A percentile compares a stretch with the other conserved stretches of the same genome.
These are phyloP conservation scores for Pleuronectes platessa DNA, from an alignment of 2,113 vertebrate genomes.

Conservation along the genomic window DNA sequence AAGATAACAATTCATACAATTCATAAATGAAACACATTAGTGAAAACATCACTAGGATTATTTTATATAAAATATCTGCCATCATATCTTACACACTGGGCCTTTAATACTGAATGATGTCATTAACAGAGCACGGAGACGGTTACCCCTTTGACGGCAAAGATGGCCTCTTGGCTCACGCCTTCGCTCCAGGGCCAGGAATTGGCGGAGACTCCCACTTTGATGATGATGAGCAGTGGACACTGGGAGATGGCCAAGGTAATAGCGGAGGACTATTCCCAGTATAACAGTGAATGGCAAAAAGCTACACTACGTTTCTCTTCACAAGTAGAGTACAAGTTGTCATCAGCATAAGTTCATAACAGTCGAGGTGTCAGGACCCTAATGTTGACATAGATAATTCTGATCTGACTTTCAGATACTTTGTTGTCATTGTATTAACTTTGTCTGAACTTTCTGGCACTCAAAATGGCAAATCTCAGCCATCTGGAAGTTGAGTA, in stretches of 20 bases:
- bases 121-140: conserved; percentile 92
- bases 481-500: conserved; percentile 55
- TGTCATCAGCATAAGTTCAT: no score
- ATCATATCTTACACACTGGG: neutral
- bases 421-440: conserved; percentile 21
- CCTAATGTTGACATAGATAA: neutral
- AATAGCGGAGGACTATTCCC: conserved; percentile 25
- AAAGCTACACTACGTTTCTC: neutral
- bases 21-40: no score
- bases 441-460: conserved; percentile 47
- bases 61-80: no score
- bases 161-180: conserved; percentile 96
- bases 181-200: conserved; percentile 93
- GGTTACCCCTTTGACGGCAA: conserved; percentile 99
- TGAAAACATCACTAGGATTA: no score
- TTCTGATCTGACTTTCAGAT: conserved; percentile 7
- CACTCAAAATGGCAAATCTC: conserved; percentile 17
- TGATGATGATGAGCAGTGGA: conserved; percentile 98
- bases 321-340: neutral
- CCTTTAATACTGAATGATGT: conserved; percentile 32
- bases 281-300: neutral
- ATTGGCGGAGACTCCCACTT: conserved; percentile 98
- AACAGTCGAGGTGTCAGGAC: neutral
- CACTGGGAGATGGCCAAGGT: conserved; percentile 97
- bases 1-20: no score